A percentile compares a stretch with the other conserved stretches of the same genome.
phyloP scores from a whole-genome alignment of 2,888 invertebrate genomes.

The Schrankia costaestrigalis region DNA sequence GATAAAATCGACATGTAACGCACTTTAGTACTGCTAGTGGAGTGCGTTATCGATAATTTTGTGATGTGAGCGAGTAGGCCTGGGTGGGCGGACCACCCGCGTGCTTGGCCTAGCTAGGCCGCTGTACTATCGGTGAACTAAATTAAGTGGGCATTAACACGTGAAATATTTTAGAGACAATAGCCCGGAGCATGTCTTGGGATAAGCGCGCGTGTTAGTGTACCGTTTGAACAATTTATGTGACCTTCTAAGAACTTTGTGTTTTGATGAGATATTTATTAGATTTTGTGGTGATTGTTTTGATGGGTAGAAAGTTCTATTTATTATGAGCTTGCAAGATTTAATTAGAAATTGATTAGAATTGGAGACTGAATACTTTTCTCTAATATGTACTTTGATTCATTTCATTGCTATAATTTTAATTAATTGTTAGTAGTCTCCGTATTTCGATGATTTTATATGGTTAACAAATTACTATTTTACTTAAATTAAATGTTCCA shows the following conservation, averaged over 20 bases:
- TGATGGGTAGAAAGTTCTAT: too few relatives aligned
- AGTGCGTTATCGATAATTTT: conserved; percentile 55
- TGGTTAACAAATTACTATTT: too few relatives aligned
- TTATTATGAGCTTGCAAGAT: too few relatives aligned
- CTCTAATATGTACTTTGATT: too few relatives aligned
- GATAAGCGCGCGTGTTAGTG: conserved; percentile 16
- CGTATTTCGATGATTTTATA: too few relatives aligned
- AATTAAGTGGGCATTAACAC: conserved; percentile 58
- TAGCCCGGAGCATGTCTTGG: conserved; percentile 35
- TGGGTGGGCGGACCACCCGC: conserved; percentile 62
- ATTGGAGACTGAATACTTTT: too few relatives aligned
- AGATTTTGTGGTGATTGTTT: not conserved
- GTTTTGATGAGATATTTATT: conserved; percentile 1
- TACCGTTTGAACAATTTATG: not conserved
- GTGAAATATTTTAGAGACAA: conserved; percentile 49
- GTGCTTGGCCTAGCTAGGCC: too few relatives aligned
- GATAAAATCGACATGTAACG: conserved; percentile 63
- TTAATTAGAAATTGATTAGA: too few relatives aligned
- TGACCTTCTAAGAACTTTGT: not conserved
- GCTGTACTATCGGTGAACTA: conserved; percentile 40
- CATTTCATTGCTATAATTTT: too few relatives aligned
- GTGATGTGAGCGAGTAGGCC: conserved; percentile 41
- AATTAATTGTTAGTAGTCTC: too few relatives aligned
- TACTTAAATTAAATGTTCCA: not conserved
- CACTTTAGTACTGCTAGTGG: conserved; percentile 53